These are phyloP conservation scores for Ptiloglossa arizonensis DNA, from an alignment of 1,140 invertebrate species.

Conservation along the genomic window DNA sequence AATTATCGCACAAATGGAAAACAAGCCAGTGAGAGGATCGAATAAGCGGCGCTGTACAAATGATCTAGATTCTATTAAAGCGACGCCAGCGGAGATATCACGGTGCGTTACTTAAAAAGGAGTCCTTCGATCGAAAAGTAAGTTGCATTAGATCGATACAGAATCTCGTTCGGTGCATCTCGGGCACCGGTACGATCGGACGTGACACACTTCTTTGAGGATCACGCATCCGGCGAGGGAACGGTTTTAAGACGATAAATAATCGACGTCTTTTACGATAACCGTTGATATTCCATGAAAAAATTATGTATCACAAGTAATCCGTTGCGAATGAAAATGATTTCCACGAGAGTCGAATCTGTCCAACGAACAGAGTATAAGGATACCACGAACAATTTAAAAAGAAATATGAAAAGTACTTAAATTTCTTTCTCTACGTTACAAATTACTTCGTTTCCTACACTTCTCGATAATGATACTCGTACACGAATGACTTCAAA, in stretches of 20 bases:
- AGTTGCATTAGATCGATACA: background rate
- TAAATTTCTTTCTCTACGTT: too few species aligned
- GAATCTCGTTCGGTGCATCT: conserved; percentile 1
- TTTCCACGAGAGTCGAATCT: too few species aligned
- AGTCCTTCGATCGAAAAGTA: background rate
- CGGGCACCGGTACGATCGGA: conserved; percentile 1
- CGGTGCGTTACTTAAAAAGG: conserved; percentile 6
- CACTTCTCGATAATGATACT: too few species aligned
- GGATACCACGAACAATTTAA: too few species aligned
- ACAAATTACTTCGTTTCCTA: too few species aligned
- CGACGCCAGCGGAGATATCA: background rate
- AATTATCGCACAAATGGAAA: conserved; percentile 4
- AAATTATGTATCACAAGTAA: too few species aligned
- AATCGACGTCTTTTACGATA: conserved; percentile 7
- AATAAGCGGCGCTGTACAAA: background rate
- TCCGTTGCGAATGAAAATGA: too few species aligned
- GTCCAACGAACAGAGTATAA: too few species aligned
- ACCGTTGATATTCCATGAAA: too few species aligned
- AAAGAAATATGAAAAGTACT: too few species aligned
- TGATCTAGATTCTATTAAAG: conserved; percentile 12
- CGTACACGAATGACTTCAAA: too few species aligned
- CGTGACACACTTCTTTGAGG: conserved; percentile 44
- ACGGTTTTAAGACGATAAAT: conserved; percentile 9
- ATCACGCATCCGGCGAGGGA: background rate
- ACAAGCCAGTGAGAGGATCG: conserved; percentile 21